Evolutionary conservation across 1,140 invertebrate species (phyloP), one percentile per base, ranked within the genome.

Genomic region (Drosophila subobscura): DNA sequence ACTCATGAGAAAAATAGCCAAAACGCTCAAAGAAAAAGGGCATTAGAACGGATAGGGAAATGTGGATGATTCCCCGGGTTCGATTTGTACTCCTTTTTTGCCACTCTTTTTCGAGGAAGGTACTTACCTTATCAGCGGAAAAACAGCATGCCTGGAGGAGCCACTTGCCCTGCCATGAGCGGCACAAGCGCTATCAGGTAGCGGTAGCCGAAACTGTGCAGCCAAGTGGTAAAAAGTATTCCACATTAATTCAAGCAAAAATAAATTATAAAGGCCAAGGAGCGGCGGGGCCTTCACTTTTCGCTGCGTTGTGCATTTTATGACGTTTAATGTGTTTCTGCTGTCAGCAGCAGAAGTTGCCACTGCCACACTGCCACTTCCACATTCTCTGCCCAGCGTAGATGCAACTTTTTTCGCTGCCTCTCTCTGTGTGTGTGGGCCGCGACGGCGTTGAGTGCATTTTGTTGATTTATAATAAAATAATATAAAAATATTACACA

Each of bases 391-490:
- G 72, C 44, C 51, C 56, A 56, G 16, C 72, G 72, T 47, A 65
- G 72, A 60, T 80, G 80, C 80, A 85, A 86, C 60, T 67, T 85
- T 75, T 63, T 60, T 29, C 16, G 33, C 63, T 61, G 16, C 1
- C 16, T 20, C 16, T 20, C 16, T 20, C 16, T 20, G 16, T 20
- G 45, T 67, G 8, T 37, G 33, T 37, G 33, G 10, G 33, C 33
- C 33, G 33, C 71, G 55, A 72, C 58, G 54, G 72, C 74, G 75
- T 67, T 77, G 84, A 89, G 84, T 89, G 84, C 84, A 89, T 89
- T 89, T 89, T 84, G 85, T 89, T 89, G 84, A 89, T 89, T 89
- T 89, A 89, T 89, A 89, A 89, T 89, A 89, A 89, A 89, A 89
- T 89, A 89, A 89, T 89, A 79, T 89, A 89, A 89, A 89, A 89